Base-by-base conservation (phyloP, 2,797 vertebrate genomes). In the Chrysocyon brachyurus region DNA sequence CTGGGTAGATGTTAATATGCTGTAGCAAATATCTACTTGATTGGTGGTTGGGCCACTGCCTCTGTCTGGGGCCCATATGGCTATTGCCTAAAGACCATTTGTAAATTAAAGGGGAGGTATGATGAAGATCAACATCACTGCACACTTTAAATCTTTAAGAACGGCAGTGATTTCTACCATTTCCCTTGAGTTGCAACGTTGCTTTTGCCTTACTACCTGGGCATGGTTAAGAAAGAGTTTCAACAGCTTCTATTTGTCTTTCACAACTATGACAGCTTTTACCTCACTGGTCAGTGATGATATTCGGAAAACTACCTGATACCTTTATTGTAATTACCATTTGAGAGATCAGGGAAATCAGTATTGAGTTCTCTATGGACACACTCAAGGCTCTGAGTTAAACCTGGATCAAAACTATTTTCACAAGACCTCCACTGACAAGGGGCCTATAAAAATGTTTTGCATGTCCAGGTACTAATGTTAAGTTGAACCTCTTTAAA, bases 1-100 rank as follows among this genome's bases (percentile, higher is more conserved):
- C 16, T 0, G 0, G 31, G 8, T 31, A 59, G 17, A 77, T 81
- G 12, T 70, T 87, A 31, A 31, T 49, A 81, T 61, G 31, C 12
- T 36, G 3, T 33, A 61, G 0, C 6, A 70, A 86, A 72, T 14
- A n/a, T 70, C 31, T 49, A 52, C 49, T 70, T 79, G 15, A 12
- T 15, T 26, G 36, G 28, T 22, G 15, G 4, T n/a, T 72, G 72
- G 3, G 26, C 0, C 0, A 26, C 16, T 56, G 21, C 19, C 52
- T 77, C n/a, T 77, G 28, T 22, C 36, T 26, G 54, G 15, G n/a
- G 31, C 36, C 8, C 21, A 54, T 40, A 46, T 9, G 26, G 14
- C 2, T 77, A 77, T 68, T 59, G 0, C 40, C 40, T 49, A 52
- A 26, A 31, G 21, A 9, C 2, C 1, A 64, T 61, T 70, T 78